Evolutionary conservation across 2,113 vertebrate genomes (phyloP), one percentile per base, ranked within the genome.

Genomic region (Uria aalge): DNA sequence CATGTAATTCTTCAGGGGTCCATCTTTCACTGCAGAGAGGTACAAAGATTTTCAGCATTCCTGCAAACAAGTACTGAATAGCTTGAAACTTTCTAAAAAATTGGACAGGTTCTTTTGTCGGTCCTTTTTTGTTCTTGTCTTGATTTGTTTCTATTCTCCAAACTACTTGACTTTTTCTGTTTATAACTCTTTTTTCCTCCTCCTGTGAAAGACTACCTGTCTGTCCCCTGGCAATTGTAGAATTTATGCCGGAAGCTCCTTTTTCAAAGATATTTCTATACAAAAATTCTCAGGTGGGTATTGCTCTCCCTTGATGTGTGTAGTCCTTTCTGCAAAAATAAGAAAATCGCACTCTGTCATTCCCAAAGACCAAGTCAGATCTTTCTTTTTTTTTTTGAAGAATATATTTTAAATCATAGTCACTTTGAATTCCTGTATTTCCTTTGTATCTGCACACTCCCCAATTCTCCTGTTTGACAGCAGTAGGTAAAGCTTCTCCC

Each of bases 161-260:
- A 74, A 66, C 80, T 60, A 81, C 83, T 63, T 90, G 47, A 59
- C 45, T 93, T 86, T 74, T 92, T 78, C 73, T 81, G 38, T 79
- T 94, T 92, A 62, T 95, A 87, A 48, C 40, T 86, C 24, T 26
- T 57, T 78, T 80, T 59, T 52, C 24, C 45, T 95, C 21, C 76
- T 96, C 9, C 48, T 57, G 21, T 84, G 84, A 81, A 94, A 68
- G 83, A 73, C 76, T 95, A 86, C 52, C 62, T 75, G 43, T 82
- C 80, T 3, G 9, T 95, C 92, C 88, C 91, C 60, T 94, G 89
- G 45, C 81, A 94, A 89, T 75, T 91, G 60, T 60, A 84, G 73
- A 77, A 89, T 88, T 96, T 94, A 92, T 94, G 97, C 94, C 12
- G 1, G 86, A 87, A 95, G 86, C 83, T 68, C 34, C 48, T 93